Base-by-base conservation (phyloP, 2,797 vertebrate genomes). In the Hipposideros larvatus region DNA sequence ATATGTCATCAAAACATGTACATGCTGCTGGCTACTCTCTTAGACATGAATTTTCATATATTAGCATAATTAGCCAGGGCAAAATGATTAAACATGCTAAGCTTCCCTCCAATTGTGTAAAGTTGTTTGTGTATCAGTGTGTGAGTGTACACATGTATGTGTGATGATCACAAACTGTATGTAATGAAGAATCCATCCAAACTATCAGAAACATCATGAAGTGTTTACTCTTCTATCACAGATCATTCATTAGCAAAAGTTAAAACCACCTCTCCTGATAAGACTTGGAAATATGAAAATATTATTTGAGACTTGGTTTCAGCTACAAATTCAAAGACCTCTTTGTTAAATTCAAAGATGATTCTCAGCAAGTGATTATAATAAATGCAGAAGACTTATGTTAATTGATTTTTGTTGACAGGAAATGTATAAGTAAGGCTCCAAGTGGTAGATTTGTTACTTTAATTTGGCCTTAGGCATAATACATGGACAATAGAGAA, bases 341-440 rank as follows among this genome's bases (percentile, higher is more conserved):
- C n/a, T 24, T 92, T 94, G 34, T 79, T 24, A 92, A 73, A 91
- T 73, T 84, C 75, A 88, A 86, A 92, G 85, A 66, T 51, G 53
- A 31, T 46, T 16, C 78, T 92, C 48, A 77, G 34, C 14, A 80
- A 82, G 78, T 78, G 57, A 88, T 48, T 80, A 94, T 31, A 96
- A 90, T 90, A 85, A 95, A 65, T 53, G 5, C 14, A 82, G 53
- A 77, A 79, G 19, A 37, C 80, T 73, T 34, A 28, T 21, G 4
- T 48, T 41, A 61, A 43, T 5, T 95, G 75, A 80, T 46, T 91
- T 96, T 84, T 79, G 51, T 66, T 90, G 51, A 88, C 4, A 63
- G 79, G 71, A 96, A 68, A 82, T 68, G 7, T 48, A 41, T 88
- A 78, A 68, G 68, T 16, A 51, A 11, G 63, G 90, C 7, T 84